These are phyloP conservation scores for Pristionchus arcanus DNA, from an alignment of 2,888 invertebrate genomes.

Conservation along the genomic window DNA sequence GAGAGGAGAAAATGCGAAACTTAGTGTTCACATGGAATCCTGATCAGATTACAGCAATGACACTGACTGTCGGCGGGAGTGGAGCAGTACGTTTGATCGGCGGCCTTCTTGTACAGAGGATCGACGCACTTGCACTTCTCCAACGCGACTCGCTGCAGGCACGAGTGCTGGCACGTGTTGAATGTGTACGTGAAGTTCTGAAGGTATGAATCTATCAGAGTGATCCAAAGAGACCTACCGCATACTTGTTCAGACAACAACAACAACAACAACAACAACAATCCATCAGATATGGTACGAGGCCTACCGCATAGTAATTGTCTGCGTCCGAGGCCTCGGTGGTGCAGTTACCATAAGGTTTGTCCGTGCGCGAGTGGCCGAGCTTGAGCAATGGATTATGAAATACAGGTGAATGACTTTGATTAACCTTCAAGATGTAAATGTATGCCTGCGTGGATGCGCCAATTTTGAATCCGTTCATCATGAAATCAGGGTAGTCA, in stretches of 20 bases:
- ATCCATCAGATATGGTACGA: no score
- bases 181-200: slow-evolving; percentile 7
- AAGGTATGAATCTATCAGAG: neutral
- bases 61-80: neutral
- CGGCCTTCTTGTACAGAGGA: neutral
- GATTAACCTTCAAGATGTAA: neutral
- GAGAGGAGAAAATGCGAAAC: no score
- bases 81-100: neutral
- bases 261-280: no score
- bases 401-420: no score
- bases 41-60: neutral
- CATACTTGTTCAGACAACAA: no score
- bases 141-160: neutral
- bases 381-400: no score
- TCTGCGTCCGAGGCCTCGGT: neutral
- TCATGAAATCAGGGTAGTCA: neutral
- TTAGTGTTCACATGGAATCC: no score
- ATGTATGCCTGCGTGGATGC: neutral
- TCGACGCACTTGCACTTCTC: neutral
- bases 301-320: neutral
- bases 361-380: neutral
- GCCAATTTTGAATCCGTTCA: neutral
- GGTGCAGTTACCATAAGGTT: neutral
- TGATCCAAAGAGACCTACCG: no score
- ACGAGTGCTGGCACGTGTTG: neutral